These are phyloP conservation scores for Condylura cristata DNA, from an alignment of 2,113 vertebrate species.

Conservation along the genomic window DNA sequence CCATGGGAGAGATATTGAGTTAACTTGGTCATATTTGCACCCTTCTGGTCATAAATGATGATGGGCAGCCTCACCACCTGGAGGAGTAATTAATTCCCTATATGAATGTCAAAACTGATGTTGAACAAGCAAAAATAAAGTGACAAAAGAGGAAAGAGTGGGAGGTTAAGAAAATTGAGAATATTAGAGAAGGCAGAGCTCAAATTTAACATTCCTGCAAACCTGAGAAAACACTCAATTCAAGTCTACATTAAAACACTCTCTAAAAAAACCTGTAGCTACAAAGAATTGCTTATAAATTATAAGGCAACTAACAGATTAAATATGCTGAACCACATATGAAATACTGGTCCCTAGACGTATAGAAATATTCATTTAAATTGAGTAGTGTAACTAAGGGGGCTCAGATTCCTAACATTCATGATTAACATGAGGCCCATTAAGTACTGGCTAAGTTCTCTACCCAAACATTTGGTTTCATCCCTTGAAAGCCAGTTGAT, in stretches of 20 bases:
- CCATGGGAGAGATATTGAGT: neutral
- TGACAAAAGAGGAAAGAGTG: neutral
- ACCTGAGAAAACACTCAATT: neutral
- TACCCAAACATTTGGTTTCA: neutral
- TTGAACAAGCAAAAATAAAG: neutral
- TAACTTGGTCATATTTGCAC: neutral
- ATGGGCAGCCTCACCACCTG: neutral
- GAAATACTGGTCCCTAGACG: neutral
- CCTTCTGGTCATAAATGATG: neutral
- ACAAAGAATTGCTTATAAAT: slow-evolving; percentile 8
- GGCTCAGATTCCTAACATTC: slow-evolving; percentile 29
- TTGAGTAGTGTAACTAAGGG: neutral
- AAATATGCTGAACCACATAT: neutral
- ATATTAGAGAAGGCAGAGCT: neutral
- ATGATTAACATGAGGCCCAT: neutral
- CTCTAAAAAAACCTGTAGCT: neutral
- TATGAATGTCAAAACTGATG: neutral
- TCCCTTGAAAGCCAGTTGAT: neutral
- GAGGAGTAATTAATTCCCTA: neutral
- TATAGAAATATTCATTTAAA: neutral
- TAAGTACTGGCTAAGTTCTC: neutral
- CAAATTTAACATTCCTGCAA: neutral
- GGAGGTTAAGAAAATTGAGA: neutral
- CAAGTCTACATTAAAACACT: neutral
- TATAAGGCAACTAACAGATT: neutral